Evolutionary conservation across 2,113 vertebrate genomes (phyloP), one percentile per base, ranked within the genome.

Genomic region (Deroptyus accipitrinus): DNA sequence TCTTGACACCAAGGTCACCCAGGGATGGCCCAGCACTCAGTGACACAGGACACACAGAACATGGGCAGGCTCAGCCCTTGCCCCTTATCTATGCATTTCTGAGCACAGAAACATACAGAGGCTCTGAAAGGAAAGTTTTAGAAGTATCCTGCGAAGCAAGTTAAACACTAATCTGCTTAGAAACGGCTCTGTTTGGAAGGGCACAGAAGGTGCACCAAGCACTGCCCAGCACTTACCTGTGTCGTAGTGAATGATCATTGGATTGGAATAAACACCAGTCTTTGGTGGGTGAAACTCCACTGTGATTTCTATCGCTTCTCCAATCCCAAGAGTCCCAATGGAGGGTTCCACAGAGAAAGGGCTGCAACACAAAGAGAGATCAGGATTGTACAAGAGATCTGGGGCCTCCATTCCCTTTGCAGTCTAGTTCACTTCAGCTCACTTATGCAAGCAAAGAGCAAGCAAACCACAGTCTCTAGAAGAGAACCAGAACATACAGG

Each of bases 261-360:
- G 97, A 24, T 97, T 80, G 5, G 30, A 94, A 83, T 99, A 98
- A 69, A 98, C 96, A 59, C 99, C 98, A 1, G 90, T 81, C 15
- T 86, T 98, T 93, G 97, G 97, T 0, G 99, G 98, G 33, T 98
- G 97, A 90, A 98, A 99, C 30, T 98, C 92, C 69, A 99, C 96
- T 4, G 98, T 98, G 70, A 99, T 98, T 81, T 99, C 98, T 96
- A 98, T 97, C 88, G 95, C 88, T 27, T 98, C 98, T 8, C 98
- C 98, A n/a, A 98, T 81, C 13, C 95, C 98, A 31, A 99, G 97
- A 20, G 97, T 98, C 52, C 98, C 98, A 14, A 80, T 20, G 12
- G 97, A 88, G 6, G 98, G 98, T 9, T 97, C 97, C 10, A 98
- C 97, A 31, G 98, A 98, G 96, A 99, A 99, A 33, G 99, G 99